A percentile compares a stretch with the other conserved stretches of the same genome.
Conservation (phyloP, 2,888 invertebrate species). For the Lasioglossum morio region DNA sequence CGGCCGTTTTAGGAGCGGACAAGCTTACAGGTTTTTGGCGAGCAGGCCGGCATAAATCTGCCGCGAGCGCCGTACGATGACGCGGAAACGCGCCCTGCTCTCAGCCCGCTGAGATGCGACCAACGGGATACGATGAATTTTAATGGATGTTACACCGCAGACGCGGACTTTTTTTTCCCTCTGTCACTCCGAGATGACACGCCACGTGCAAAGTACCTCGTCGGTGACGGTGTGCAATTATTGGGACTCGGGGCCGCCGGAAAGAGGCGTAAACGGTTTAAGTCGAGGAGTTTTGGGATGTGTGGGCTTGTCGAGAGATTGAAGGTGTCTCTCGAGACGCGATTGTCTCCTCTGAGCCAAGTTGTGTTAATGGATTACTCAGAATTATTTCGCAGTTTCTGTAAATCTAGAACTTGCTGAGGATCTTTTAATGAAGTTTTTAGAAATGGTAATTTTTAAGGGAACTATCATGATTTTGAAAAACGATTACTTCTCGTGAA, state of each 20-base stretch:
- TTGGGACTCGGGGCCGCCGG: background rate
- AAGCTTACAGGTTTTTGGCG: conserved; percentile 9
- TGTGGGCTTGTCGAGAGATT: background rate
- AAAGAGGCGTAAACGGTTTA: background rate
- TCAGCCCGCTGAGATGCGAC: background rate
- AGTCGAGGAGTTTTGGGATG: background rate
- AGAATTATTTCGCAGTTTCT: background rate
- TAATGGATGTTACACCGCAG: background rate
- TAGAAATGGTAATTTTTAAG: background rate
- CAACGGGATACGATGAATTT: conserved; percentile 2
- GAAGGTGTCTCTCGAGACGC: background rate
- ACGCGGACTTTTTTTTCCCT: background rate
- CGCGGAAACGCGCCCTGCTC: background rate
- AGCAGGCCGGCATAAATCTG: background rate
- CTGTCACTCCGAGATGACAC: background rate
- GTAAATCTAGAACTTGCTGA: background rate
- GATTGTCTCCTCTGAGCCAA: too few relatives aligned
- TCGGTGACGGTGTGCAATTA: conserved; percentile 6
- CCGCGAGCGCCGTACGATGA: conserved; percentile 3
- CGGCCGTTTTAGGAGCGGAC: conserved; percentile 6
- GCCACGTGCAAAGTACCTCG: background rate
- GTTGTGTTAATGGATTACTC: background rate
- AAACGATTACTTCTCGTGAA: too few relatives aligned
- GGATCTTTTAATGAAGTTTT: background rate
- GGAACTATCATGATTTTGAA: too few relatives aligned